phyloP scores from a whole-genome alignment of 2,797 vertebrate species.

The Merluccius polli region DNA sequence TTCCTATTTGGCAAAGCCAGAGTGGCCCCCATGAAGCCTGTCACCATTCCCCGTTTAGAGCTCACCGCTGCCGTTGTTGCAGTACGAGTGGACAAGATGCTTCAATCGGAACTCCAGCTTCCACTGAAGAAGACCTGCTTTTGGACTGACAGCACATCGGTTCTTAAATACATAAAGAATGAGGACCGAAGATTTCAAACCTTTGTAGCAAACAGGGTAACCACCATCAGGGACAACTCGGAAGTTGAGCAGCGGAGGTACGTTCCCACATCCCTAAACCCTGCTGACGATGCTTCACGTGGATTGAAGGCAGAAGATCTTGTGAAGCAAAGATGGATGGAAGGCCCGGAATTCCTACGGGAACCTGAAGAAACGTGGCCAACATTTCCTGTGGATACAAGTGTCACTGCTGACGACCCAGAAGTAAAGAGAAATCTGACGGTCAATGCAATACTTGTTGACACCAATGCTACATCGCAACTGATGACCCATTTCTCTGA shows the following conservation, averaged over 20 bases:
- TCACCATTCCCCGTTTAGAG: no score
- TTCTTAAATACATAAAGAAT: conserved; percentile 2
- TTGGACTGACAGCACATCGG: conserved; percentile 1
- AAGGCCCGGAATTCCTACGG: conserved; percentile 1
- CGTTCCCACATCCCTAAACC: conserved; percentile 13
- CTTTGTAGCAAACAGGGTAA: conserved; percentile 11
- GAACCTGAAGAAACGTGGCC: conserved; percentile 15
- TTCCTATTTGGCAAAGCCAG: conserved; percentile 12
- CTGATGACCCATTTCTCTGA: background rate
- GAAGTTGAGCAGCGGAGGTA: conserved; percentile 8
- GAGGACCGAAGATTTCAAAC: conserved; percentile 13
- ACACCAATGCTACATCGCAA: background rate
- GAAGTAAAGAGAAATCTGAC: background rate
- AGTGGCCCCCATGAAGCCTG: conserved; percentile 7
- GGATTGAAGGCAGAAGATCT: conserved; percentile 11
- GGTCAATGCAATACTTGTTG: background rate
- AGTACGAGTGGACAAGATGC: no score
- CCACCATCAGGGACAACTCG: conserved; percentile 7
- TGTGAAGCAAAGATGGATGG: conserved; percentile 13
- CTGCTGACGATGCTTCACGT: conserved; percentile 7
- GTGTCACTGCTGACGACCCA: background rate
- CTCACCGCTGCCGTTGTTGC: no score
- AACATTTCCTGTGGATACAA: background rate
- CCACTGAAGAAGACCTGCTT: background rate
- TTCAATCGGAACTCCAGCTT: no score